Evolutionary conservation across 1,140 invertebrate species (phyloP).

Genomic region (Cotesia chilonis): DNA sequence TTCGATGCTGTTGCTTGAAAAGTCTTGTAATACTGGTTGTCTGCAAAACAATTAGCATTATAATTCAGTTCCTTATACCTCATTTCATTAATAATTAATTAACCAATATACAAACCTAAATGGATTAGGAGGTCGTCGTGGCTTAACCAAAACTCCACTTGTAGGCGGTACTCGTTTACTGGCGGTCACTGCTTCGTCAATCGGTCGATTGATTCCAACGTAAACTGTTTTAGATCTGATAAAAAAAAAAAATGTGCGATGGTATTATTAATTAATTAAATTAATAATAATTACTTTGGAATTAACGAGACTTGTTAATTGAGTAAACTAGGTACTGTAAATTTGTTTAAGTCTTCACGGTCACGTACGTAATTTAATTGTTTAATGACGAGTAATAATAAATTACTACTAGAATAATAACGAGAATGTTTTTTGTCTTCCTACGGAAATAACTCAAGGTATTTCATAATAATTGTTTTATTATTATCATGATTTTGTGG

Average conservation of each 20-base stretch:
- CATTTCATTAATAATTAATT: slow-evolving; percentile 7
- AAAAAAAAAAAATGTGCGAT: neutral
- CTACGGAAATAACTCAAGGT: slow-evolving; percentile 16
- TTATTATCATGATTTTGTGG: neutral
- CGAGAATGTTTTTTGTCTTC: slow-evolving; percentile 10
- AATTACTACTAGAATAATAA: neutral
- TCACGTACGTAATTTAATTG: slow-evolving; percentile 17
- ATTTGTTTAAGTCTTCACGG: neutral
- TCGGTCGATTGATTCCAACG: slow-evolving; percentile 75
- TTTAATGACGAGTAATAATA: slow-evolving; percentile 20
- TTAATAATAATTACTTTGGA: neutral
- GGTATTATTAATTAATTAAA: slow-evolving; percentile 13
- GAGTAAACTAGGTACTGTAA: neutral
- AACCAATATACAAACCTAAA: slow-evolving; percentile 52
- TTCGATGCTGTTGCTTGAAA: slow-evolving; percentile 58
- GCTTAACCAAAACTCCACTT: slow-evolving; percentile 71
- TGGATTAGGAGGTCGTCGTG: slow-evolving; percentile 60
- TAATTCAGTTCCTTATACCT: neutral
- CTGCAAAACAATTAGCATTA: slow-evolving; percentile 43
- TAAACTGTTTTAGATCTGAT: slow-evolving; percentile 77
- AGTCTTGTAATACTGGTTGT: slow-evolving; percentile 51
- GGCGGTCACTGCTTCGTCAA: slow-evolving; percentile 74
- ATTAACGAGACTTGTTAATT: neutral
- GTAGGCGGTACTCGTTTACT: slow-evolving; percentile 76
- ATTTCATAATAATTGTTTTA: slow-evolving; percentile 19